These are phyloP conservation scores for Naso thynnoides DNA, from an alignment of 2,797 vertebrate species.

Conservation along the genomic window DNA sequence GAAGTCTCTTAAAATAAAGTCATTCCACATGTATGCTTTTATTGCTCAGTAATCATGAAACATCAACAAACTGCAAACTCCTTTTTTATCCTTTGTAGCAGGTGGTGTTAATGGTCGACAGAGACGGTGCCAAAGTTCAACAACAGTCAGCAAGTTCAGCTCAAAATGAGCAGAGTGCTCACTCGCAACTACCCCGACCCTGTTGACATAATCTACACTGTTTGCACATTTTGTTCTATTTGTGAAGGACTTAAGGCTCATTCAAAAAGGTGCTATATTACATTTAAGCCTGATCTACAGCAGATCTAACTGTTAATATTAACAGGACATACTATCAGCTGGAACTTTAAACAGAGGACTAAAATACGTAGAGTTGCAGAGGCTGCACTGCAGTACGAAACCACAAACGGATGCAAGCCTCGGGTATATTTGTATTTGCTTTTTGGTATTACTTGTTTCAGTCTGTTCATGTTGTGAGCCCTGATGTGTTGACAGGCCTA, in stretches of 20 bases:
- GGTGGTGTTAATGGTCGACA: constrained; percentile 9
- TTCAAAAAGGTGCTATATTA: neutral
- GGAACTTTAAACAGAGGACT: too few species aligned
- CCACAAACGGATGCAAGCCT: too few species aligned
- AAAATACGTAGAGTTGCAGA: too few species aligned
- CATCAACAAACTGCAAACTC: neutral
- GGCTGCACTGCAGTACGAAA: too few species aligned
- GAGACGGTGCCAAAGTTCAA: constrained; percentile 18
- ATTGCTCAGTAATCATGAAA: neutral
- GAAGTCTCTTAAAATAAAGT: neutral
- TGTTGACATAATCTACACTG: neutral
- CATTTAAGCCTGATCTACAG: neutral
- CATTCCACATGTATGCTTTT: neutral
- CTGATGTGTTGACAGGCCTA: too few species aligned
- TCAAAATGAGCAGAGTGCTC: neutral
- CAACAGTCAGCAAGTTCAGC: neutral
- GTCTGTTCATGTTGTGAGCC: too few species aligned
- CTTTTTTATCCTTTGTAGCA: neutral
- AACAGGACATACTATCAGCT: too few species aligned
- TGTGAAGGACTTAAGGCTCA: neutral
- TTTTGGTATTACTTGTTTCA: too few species aligned
- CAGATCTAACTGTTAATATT: neutral
- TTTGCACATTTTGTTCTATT: neutral
- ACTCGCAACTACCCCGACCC: too few species aligned
- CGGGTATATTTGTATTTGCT: too few species aligned